These are phyloP conservation scores for Malurus splendens DNA, from an alignment of 2,797 vertebrate genomes.

Conservation along the genomic window DNA sequence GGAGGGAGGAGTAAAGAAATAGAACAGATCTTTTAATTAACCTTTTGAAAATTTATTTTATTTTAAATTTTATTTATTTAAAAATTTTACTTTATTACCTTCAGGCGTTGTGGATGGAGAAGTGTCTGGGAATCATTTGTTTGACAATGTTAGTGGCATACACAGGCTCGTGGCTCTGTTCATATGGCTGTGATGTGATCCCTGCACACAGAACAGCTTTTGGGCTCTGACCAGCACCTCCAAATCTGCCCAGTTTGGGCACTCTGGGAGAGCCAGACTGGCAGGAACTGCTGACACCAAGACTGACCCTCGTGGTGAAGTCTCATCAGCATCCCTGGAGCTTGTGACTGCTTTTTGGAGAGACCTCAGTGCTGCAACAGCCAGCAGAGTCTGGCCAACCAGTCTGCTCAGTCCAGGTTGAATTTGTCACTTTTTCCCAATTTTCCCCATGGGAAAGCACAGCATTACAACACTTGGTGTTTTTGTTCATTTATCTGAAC, in stretches of 20 bases:
- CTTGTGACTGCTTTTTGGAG: accelerated
- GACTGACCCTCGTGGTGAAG: accelerated
- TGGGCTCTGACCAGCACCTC: not conserved
- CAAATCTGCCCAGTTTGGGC: not conserved
- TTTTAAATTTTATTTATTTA: too few species aligned
- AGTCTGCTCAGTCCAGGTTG: not conserved
- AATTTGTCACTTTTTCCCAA: not conserved
- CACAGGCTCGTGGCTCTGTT: not conserved
- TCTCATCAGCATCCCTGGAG: accelerated
- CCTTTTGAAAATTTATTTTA: too few species aligned
- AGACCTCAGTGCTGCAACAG: accelerated
- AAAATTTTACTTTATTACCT: not conserved
- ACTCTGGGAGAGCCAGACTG: not conserved
- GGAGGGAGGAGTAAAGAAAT: not conserved
- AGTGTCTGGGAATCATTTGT: not conserved
- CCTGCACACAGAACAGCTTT: accelerated
- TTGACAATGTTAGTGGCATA: accelerated
- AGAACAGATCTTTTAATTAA: not conserved
- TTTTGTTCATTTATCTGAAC: not conserved
- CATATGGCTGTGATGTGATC: accelerated
- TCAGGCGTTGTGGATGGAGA: not conserved
- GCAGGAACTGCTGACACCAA: not conserved
- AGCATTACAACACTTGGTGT: not conserved
- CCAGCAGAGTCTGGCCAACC: not conserved
- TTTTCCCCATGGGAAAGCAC: not conserved